A percentile compares a stretch with the other conserved stretches of the same genome.
phyloP scores from a whole-genome alignment of 2,113 vertebrate species.

The Xyrauchen texanus region DNA sequence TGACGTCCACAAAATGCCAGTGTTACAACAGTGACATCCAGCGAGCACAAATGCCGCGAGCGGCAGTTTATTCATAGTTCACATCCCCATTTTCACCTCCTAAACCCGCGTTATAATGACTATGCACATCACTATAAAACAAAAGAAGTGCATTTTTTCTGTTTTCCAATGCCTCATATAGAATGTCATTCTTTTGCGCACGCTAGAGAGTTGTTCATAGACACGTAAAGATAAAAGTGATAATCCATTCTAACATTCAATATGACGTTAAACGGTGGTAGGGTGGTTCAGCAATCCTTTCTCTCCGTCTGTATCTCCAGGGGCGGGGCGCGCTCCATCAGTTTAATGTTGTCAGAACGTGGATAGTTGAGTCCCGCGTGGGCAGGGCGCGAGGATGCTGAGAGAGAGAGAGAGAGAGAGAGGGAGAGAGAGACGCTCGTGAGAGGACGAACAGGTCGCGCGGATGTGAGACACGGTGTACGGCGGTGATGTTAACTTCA shows the following conservation, averaged over 20 bases:
- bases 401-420: slow-evolving; percentile 44
- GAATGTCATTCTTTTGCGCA: neutral
- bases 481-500: slow-evolving; percentile 9
- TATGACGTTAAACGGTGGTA: neutral
- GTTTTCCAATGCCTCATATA: no score
- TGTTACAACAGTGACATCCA: slow-evolving; percentile 76
- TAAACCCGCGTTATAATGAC: neutral
- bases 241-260: no score
- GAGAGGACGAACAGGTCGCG: slow-evolving; percentile 60
- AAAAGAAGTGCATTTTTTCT: neutral
- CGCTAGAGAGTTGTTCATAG: neutral
- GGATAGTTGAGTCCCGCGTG: slow-evolving; percentile 67
- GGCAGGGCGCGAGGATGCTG: slow-evolving; percentile 34
- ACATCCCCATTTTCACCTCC: neutral
- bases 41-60: slow-evolving; percentile 45
- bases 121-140: neutral
- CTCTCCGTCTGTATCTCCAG: slow-evolving; percentile 26
- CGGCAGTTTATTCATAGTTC: neutral
- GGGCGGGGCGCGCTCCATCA: slow-evolving; percentile 59
- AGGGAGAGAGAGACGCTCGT: slow-evolving; percentile 65
- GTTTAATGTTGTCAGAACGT: slow-evolving; percentile 68
- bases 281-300: slow-evolving; percentile 4
- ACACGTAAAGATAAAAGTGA: no score
- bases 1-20: neutral
- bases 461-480: slow-evolving; percentile 49